Base-by-base conservation (phyloP, 2,888 invertebrate genomes). In the Andrena fulva region DNA sequence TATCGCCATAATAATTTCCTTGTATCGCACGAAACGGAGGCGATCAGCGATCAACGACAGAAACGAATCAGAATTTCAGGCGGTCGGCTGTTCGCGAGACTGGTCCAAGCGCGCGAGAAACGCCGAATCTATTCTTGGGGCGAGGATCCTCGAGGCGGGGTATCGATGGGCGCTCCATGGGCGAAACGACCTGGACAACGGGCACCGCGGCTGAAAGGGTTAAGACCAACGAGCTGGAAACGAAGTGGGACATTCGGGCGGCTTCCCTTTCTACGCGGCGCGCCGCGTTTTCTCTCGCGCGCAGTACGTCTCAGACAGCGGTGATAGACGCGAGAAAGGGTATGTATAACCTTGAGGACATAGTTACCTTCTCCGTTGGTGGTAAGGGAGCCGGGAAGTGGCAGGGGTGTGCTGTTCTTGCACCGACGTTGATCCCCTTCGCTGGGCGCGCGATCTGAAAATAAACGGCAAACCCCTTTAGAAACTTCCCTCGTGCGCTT, bases 361-460 rank as follows among this genome's bases (percentile, higher is more conserved):
- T 88, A 86, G 83, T 95, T 95, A 97, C 97, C 97, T 96, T 97
- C 97, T 91, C 97, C 97, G 94, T 97, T 97, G 92, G 97, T 97
- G 94, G 97, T 97, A 91, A 97, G 95, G 87, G 97, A 97, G 91
- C 96, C 97, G 88, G 96, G 95, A 90, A 95, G 95, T 93, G 96
- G 96, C 95, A 96, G 95, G 93, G 95, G 95, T 88, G 95, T 94
- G 52, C 95, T 95, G 93, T 95, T 94, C 94, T 96, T 95, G 90
- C 95, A 96, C 84, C 94, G 92, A 81, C 93, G 92, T 87, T 94
- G 93, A 90, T 93, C 93, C 92, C 96, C 96, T 95, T 97, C 97
- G 94, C 96, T 97, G 91, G 95, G 95, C 87, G 96, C 95, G 90
- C 95, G 95, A 94, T 96, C 96, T 96, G 94, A 83, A 95, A 95